phyloP scores from a whole-genome alignment of 2,113 vertebrate genomes.

The Myotis davidii region DNA sequence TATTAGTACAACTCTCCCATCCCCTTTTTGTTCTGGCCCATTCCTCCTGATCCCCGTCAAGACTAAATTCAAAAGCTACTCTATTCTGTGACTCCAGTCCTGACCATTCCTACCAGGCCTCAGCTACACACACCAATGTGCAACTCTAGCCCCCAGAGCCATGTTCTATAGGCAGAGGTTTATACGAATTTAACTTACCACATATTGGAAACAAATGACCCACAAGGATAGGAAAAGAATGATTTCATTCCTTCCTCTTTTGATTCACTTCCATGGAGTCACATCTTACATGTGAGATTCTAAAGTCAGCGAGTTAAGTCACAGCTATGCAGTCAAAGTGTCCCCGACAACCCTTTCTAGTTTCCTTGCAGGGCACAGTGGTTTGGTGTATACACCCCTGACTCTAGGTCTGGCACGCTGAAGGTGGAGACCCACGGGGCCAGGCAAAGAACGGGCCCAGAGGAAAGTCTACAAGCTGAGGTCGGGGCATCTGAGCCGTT shows the following conservation, averaged over 20 bases:
- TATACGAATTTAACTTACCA: not conserved
- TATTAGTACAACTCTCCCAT: no score
- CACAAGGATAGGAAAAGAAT: not conserved
- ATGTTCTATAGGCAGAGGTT: not conserved
- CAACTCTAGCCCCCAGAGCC: not conserved
- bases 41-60: not conserved
- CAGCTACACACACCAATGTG: not conserved
- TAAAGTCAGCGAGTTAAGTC: not conserved
- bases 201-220: not conserved
- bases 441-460: not conserved
- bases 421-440: not conserved
- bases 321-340: not conserved
- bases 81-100: not conserved
- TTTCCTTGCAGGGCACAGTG: not conserved
- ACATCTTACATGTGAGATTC: not conserved
- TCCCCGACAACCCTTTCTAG: not conserved
- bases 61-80: not conserved
- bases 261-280: not conserved
- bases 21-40: not conserved
- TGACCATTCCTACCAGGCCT: accelerated
- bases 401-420: not conserved
- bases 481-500: accelerated
- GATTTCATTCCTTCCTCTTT: not conserved
- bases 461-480: accelerated
- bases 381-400: not conserved